Evolutionary conservation across 2,797 vertebrate species (phyloP).

Genomic region (Spatula versicolor): DNA sequence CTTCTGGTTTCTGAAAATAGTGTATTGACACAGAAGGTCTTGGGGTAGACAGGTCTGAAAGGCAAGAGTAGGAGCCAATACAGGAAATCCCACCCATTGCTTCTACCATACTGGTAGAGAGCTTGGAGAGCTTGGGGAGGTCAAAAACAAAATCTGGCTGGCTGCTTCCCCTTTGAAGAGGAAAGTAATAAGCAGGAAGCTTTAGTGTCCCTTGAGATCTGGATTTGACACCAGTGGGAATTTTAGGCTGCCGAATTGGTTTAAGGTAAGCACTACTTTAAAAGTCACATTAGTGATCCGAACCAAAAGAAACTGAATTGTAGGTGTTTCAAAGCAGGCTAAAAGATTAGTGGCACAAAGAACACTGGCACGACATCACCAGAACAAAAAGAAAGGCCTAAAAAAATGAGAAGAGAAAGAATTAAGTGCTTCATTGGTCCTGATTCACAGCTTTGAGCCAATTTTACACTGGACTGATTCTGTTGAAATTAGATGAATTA

Average conservation of each 20-base stretch:
- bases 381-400: not conserved
- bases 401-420: not conserved
- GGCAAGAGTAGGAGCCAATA: not conserved
- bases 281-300: not conserved
- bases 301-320: not conserved
- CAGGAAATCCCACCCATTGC: not conserved
- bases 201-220: not conserved
- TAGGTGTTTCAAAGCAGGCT: not conserved
- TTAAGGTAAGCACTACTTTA: too few species aligned
- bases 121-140: not conserved
- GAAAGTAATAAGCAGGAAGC: not conserved
- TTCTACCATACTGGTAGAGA: too few species aligned
- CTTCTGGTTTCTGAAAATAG: not conserved
- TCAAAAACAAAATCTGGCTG: not conserved
- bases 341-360: not conserved
- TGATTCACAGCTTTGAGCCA: not conserved
- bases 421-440: not conserved
- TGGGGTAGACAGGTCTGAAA: not conserved
- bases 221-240: not conserved
- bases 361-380: not conserved
- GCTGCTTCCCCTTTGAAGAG: not conserved
- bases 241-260: not conserved
- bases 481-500: not conserved
- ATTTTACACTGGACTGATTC: not conserved
- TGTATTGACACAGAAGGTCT: not conserved